phyloP scores from a whole-genome alignment of 2,113 vertebrate species.

The Heptranchias perlo region DNA sequence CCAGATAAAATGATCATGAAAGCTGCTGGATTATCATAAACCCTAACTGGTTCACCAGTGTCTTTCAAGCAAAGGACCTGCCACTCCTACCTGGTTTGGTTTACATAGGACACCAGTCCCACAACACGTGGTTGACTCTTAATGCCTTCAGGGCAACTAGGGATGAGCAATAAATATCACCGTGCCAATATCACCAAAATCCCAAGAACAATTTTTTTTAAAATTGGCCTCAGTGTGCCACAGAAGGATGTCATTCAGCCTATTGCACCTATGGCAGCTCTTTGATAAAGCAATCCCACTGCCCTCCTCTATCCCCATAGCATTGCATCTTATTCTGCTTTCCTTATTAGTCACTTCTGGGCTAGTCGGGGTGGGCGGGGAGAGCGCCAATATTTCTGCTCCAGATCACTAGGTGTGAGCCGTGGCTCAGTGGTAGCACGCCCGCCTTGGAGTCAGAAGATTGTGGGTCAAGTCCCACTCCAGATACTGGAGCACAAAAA shows the following conservation, averaged over 20 bases:
- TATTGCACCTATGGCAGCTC: background rate
- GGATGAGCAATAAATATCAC: background rate
- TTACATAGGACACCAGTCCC: background rate
- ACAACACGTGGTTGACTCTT: background rate
- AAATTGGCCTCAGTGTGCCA: background rate
- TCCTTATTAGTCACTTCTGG: background rate
- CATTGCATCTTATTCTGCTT: background rate
- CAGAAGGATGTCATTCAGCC: background rate
- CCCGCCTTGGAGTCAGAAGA: background rate
- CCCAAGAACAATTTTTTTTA: background rate
- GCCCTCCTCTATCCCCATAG: background rate
- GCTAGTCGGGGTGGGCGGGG: background rate
- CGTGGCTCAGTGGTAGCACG: background rate
- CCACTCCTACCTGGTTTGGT: background rate
- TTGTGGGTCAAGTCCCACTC: background rate
- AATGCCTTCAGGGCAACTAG: background rate
- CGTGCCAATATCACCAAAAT: background rate
- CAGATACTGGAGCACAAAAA: background rate
- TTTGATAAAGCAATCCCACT: background rate
- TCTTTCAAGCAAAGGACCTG: too few relatives aligned
- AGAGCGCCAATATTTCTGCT: background rate
- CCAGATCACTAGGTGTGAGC: background rate
- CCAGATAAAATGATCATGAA: too few relatives aligned
- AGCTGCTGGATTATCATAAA: too few relatives aligned
- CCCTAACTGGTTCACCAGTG: too few relatives aligned